phyloP scores from a whole-genome alignment of 2,797 vertebrate genomes.

The Coendou prehensilis region DNA sequence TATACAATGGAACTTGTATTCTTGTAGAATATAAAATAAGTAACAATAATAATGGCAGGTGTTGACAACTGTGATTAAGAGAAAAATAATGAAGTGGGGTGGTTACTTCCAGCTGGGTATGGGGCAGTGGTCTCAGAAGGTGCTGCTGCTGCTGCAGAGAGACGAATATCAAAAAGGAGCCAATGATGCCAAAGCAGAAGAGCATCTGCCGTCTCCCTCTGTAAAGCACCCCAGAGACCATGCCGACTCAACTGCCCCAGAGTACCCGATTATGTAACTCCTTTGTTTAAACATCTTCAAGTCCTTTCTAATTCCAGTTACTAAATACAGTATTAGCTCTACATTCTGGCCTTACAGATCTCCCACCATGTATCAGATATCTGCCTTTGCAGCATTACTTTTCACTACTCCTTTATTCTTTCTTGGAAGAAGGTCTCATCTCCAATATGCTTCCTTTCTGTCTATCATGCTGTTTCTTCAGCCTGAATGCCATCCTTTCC shows the following conservation, averaged over 20 bases:
- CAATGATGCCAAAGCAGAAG: no score
- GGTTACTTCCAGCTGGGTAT: background rate
- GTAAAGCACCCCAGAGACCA: background rate
- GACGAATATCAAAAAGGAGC: background rate
- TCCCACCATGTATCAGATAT: background rate
- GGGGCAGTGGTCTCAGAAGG: background rate
- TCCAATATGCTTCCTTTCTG: background rate
- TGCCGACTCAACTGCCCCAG: background rate
- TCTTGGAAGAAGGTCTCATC: background rate
- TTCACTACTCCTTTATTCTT: background rate
- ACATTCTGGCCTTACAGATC: background rate
- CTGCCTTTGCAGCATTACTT: background rate
- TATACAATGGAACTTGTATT: background rate
- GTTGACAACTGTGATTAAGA: constrained; percentile 14
- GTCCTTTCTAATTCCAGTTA: background rate
- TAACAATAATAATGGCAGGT: background rate
- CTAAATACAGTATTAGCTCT: background rate
- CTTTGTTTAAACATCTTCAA: background rate
- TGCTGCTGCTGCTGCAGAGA: background rate
- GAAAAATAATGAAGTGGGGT: constrained; percentile 8
- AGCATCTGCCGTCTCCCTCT: background rate
- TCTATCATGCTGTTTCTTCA: background rate
- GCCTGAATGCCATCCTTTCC: background rate
- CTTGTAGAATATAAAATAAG: background rate
- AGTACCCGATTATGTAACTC: background rate